Evolutionary conservation across 2,113 vertebrate species (phyloP).

Genomic region (Centropristis striata): DNA sequence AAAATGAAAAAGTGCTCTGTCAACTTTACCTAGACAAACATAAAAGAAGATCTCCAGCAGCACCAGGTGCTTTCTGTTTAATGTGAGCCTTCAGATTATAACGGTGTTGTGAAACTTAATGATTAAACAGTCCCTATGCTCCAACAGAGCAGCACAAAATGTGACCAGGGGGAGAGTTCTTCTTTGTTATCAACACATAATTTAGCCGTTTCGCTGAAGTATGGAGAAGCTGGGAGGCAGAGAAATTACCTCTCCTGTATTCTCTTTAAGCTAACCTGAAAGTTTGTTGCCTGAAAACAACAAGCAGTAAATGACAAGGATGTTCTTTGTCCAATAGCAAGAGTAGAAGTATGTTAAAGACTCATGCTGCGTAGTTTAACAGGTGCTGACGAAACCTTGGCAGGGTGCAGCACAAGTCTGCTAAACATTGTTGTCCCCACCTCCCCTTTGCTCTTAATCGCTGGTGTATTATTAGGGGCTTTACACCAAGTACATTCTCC

Average conservation of each 20-base stretch:
- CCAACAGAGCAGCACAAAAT: conserved; percentile 15
- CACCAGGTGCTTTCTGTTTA: conserved; percentile 54
- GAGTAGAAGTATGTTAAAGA: background rate
- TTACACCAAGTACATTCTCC: conserved; percentile 21
- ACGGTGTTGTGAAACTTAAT: conserved; percentile 23
- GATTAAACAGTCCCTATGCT: conserved; percentile 17
- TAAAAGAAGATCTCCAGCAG: conserved; percentile 50
- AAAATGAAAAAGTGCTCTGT: conserved; percentile 45
- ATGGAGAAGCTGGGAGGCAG: background rate
- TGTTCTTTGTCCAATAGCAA: conserved; percentile 1
- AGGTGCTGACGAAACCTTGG: conserved; percentile 23
- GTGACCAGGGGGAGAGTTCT: background rate
- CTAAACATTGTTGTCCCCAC: conserved; percentile 1
- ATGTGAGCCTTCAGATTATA: conserved; percentile 47
- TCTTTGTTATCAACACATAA: conserved; percentile 6
- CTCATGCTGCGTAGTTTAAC: conserved; percentile 12
- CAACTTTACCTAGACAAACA: conserved; percentile 38
- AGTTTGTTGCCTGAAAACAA: background rate
- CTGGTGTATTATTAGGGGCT: conserved; percentile 19
- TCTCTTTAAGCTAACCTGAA: background rate
- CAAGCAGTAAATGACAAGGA: background rate
- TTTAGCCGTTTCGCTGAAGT: background rate
- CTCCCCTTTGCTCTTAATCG: background rate
- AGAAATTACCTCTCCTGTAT: background rate
- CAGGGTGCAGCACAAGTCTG: conserved; percentile 3